Evolutionary conservation across 2,888 invertebrate genomes (phyloP).

Genomic region (Mythimna impura): DNA sequence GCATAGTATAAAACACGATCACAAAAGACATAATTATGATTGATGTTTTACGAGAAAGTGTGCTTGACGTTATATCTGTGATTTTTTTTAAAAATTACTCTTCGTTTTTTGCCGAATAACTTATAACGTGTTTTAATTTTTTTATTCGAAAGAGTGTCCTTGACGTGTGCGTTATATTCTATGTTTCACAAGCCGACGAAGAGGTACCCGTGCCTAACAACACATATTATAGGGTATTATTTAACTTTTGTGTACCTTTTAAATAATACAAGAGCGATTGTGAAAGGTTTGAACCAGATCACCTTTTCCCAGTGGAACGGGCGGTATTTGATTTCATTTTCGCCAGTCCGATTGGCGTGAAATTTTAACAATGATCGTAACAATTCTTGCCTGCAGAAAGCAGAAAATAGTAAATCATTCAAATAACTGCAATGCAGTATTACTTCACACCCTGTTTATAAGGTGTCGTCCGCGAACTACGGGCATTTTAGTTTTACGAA

Average conservation of each 20-base stretch:
- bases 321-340: constrained; percentile 15
- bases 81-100: no score
- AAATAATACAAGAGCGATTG: neutral
- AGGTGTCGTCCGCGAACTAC: constrained; percentile 27
- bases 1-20: no score
- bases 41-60: no score
- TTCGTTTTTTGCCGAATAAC: no score
- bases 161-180: no score
- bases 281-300: neutral
- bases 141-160: no score
- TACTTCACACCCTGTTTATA: constrained; percentile 50
- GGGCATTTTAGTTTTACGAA: constrained; percentile 24
- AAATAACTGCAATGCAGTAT: constrained; percentile 63
- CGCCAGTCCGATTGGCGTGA: constrained; percentile 6
- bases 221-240: neutral
- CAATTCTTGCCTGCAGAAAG: constrained; percentile 21
- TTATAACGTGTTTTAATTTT: no score
- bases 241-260: neutral
- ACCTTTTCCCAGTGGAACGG: neutral
- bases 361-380: constrained; percentile 46
- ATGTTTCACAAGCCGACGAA: no score
- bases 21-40: no score
- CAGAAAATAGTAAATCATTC: constrained; percentile 44
- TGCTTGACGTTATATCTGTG: no score
- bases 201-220: no score